These are phyloP conservation scores for Strigops habroptila DNA, from an alignment of 2,113 vertebrate genomes.

Conservation along the genomic window DNA sequence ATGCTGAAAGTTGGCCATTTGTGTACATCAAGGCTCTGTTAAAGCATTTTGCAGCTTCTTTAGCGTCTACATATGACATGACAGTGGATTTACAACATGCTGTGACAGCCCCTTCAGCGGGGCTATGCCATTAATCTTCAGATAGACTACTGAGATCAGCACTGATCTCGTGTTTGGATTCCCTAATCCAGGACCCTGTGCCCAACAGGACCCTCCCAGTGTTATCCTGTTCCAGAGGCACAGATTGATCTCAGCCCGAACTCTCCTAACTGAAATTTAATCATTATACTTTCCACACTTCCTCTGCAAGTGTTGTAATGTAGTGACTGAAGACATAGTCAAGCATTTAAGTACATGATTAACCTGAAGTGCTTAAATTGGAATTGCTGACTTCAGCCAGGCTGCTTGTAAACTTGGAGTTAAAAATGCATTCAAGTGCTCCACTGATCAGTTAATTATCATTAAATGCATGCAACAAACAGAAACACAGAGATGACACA, in stretches of 20 bases:
- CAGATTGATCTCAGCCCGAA: background rate
- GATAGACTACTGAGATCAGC: background rate
- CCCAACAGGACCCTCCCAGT: background rate
- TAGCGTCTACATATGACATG: background rate
- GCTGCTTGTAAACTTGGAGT: background rate
- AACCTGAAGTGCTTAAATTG: background rate
- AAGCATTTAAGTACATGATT: background rate
- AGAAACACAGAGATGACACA: background rate
- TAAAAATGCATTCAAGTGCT: background rate
- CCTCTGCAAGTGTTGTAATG: background rate
- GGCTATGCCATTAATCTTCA: constrained; percentile 7
- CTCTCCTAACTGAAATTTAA: background rate
- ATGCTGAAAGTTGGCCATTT: background rate
- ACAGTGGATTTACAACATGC: constrained; percentile 10
- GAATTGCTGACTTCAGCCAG: background rate
- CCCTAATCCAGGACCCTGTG: background rate
- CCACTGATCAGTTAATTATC: background rate
- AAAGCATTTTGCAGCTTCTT: constrained; percentile 24
- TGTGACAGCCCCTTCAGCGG: background rate
- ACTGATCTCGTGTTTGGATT: fast-evolving
- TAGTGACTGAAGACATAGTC: background rate
- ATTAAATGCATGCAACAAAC: background rate
- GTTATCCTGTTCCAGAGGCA: background rate
- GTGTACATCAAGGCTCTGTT: background rate
- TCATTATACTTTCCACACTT: background rate